Percentiles rank a stretch among this genome's conserved stretches.
These are phyloP conservation scores for Hesperophylax magnus DNA, from an alignment of 1,140 invertebrate species.

Conservation along the genomic window DNA sequence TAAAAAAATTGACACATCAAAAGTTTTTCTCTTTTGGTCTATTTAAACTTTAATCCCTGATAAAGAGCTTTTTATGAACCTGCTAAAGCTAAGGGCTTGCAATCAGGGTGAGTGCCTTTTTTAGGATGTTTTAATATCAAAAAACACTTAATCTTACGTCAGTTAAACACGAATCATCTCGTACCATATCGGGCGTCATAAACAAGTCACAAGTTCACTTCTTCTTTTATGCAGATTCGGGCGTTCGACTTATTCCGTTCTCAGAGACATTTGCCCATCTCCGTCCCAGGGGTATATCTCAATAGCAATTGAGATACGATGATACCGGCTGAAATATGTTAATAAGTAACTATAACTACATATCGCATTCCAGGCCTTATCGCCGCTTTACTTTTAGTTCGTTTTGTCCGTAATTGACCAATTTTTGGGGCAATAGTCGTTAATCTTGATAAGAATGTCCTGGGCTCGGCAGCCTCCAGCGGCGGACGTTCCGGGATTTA, in stretches of 20 bases:
- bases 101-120: too few species aligned
- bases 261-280: constrained; percentile 1
- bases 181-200: constrained; percentile 15
- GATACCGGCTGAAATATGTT: constrained; percentile 9
- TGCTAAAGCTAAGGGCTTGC: too few species aligned
- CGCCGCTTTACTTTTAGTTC: constrained; percentile 33
- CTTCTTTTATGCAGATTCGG: constrained; percentile 8
- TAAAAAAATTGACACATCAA: too few species aligned
- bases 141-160: neutral
- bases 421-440: constrained; percentile 48
- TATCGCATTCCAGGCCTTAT: constrained; percentile 45
- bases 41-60: too few species aligned
- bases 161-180: constrained; percentile 1
- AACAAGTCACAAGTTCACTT: constrained; percentile 25
- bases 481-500: constrained; percentile 31
- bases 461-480: constrained; percentile 4
- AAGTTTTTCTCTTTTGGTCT: too few species aligned
- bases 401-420: constrained; percentile 47
- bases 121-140: constrained; percentile 2
- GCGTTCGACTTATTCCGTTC: neutral
- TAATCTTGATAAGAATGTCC: constrained; percentile 48
- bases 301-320: constrained; percentile 33
- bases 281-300: constrained; percentile 32
- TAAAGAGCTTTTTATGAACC: neutral
- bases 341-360: constrained; percentile 26